Evolutionary conservation across 2,113 vertebrate species (phyloP), one percentile per base, ranked within the genome.

Genomic region (Nothocercus julius): DNA sequence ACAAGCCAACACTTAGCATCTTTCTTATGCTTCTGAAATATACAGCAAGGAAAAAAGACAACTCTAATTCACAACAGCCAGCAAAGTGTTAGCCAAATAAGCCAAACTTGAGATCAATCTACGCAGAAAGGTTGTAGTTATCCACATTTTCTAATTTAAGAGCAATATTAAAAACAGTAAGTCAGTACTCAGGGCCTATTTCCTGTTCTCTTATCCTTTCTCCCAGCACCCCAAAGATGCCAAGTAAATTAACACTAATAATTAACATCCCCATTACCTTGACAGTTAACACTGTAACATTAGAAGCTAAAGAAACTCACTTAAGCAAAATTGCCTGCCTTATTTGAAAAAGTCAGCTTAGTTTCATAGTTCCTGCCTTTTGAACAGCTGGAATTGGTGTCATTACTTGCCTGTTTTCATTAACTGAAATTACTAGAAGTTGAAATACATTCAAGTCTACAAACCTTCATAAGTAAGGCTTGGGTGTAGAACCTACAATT

Each of bases 21-120:
- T 76, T 82, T 82, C 38, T 93, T 89, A 54, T 21, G 68, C 49
- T 87, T 87, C 86, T 89, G 83, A 87, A 92, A 96, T 73, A 96
- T 88, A 94, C 69, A 92, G 45, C 82, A 74, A 21, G 36, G 49
- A 87, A 90, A 89, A 89, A 90, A 67, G 45, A 13, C 56, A 89
- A 47, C 20, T 81, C 53, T 97, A 89, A 95, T 83, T 87, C 92
- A 85, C 77, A 93, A 74, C 84, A 96, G 79, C 78, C 90, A 77
- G 44, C 63, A 61, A 28, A 79, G 12, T 42, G 72, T 75, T 86
- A 95, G 75, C 51, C 89, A 94, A 63, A 76, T 58, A 83, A 84
- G 82, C 5, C 25, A 42, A 72, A 42, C 67, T 51, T 0, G 0
- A 84, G 70, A 81, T 89, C 53, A 68, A 58, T 82, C 81, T n/a